Base-by-base conservation (phyloP, 2,797 vertebrate species). In the Macrochelys suwanniensis region DNA sequence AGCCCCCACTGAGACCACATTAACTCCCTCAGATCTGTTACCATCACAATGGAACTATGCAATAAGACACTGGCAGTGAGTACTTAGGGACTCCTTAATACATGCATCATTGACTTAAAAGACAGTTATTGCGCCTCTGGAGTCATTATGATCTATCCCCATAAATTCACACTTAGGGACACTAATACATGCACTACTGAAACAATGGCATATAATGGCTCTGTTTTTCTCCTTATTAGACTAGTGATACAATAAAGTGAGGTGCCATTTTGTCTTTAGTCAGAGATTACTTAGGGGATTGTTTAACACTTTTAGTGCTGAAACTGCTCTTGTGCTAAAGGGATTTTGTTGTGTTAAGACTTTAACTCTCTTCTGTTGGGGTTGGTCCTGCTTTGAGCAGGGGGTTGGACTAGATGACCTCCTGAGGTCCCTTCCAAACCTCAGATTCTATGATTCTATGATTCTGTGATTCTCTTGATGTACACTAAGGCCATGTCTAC, bases 91-190 rank as follows among this genome's bases (percentile, higher is more conserved):
- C 45, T 87, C 33, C 51, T 93, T 74, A 87, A 74, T n/a, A 56
- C 81, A 91, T 76, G 56, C 84, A 53, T 84, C 92, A 90, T 80
- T 71, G 93, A 90, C 91, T 94, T 88, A 93, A 78, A 91, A 94
- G 90, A 80, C 84, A 89, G 78, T 74, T 91, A 89, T 9, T 87
- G 54, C 15, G 95, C 65, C 91, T 92, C 79, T 76, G 88, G 87
- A 96, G 83, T 84, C 50, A 51, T 92, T 93, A 59, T 94, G n/a
- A 42, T 83, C 61, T 79, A 45, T 95, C 45, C 47, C 3, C 68
- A 56, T 23, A 95, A 96, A 96, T 78, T 50, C 12, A 80, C 90
- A 65, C 93, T 87, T 53, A 85, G 89, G 95, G 94, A 93, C 80
- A 76, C 23, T 96, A 91, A 94, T 45, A 47, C 49, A 78, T 0